Conservation (phyloP, 2,797 vertebrate species). For the Cirrhinus molitorella region DNA sequence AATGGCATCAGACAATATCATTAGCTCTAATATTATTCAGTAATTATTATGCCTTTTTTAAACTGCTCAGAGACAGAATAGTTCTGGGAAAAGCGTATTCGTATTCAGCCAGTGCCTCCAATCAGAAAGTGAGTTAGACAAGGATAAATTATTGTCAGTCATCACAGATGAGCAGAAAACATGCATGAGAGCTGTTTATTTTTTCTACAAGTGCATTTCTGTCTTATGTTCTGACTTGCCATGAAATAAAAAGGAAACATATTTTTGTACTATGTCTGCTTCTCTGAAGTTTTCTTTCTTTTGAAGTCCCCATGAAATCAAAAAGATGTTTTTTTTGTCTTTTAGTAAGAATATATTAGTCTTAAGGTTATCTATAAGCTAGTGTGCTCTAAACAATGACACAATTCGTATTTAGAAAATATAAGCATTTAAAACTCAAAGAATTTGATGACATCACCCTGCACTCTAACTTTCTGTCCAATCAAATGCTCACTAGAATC, state of each 20-base stretch:
- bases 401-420: too few species aligned
- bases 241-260: conserved; percentile 88
- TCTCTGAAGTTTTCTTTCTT: conserved; percentile 11
- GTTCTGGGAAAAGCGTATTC: conserved; percentile 97
- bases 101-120: conserved; percentile 86
- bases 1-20: conserved; percentile 98
- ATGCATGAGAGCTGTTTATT: conserved; percentile 90
- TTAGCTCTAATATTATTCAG: conserved; percentile 98
- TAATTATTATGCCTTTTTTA: conserved; percentile 99
- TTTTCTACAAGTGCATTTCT: conserved; percentile 92
- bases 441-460: too few species aligned
- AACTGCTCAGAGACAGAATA: conserved; percentile 96
- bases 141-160: conserved; percentile 59
- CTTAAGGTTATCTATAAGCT: too few species aligned
- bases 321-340: too few species aligned
- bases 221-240: conserved; percentile 89
- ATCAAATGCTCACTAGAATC: too few species aligned
- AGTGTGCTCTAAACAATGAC: too few species aligned
- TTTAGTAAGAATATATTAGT: too few species aligned
- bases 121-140: conserved; percentile 87
- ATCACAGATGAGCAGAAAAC: conserved; percentile 68
- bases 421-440: too few species aligned
- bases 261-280: conserved; percentile 92
- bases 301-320: neutral
- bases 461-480: too few species aligned